Percentiles rank a stretch among this genome's conserved stretches.
These are phyloP conservation scores for Caenorhabditis afra DNA, from an alignment of 2,888 invertebrate species.

Conservation along the genomic window DNA sequence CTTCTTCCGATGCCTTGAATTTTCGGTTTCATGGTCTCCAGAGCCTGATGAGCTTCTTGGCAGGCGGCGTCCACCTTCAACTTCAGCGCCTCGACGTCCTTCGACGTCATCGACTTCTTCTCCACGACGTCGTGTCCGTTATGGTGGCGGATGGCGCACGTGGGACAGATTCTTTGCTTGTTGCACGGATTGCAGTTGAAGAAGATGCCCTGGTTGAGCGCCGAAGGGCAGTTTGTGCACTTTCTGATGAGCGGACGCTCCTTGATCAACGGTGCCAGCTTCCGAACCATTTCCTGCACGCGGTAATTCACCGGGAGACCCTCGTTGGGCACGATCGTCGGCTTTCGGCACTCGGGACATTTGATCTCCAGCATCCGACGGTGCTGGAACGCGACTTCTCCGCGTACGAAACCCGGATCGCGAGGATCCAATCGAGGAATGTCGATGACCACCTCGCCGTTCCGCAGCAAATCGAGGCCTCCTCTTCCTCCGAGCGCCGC, in stretches of 20 bases:
- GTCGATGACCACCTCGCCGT: constrained; percentile 3
- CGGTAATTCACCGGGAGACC: constrained; percentile 62
- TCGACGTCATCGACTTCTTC: constrained; percentile 39
- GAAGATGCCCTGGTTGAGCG: constrained; percentile 40
- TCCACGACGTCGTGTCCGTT: constrained; percentile 62
- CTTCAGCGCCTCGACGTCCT: constrained; percentile 34
- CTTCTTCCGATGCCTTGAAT: constrained; percentile 14
- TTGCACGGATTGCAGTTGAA: constrained; percentile 43
- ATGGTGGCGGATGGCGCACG: constrained; percentile 62
- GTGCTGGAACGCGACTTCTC: constrained; percentile 14
- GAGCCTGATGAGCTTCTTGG: constrained; percentile 24
- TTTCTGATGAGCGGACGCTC: constrained; percentile 25
- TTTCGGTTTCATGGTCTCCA: constrained; percentile 29
- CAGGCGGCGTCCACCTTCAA: constrained; percentile 28
- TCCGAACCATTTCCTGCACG: constrained; percentile 53
- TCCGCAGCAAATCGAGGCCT: neutral
- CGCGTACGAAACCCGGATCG: constrained; percentile 15
- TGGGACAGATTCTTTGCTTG: constrained; percentile 52
- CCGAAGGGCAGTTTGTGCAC: constrained; percentile 24
- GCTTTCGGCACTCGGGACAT: constrained; percentile 67
- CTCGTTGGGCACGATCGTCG: constrained; percentile 56
- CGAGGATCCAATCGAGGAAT: constrained; percentile 25
- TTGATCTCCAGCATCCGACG: constrained; percentile 38
- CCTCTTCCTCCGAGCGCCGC: neutral
- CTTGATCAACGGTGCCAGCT: constrained; percentile 35